Conservation (phyloP, 2,797 vertebrate genomes). For the Benthosema pterotum region DNA sequence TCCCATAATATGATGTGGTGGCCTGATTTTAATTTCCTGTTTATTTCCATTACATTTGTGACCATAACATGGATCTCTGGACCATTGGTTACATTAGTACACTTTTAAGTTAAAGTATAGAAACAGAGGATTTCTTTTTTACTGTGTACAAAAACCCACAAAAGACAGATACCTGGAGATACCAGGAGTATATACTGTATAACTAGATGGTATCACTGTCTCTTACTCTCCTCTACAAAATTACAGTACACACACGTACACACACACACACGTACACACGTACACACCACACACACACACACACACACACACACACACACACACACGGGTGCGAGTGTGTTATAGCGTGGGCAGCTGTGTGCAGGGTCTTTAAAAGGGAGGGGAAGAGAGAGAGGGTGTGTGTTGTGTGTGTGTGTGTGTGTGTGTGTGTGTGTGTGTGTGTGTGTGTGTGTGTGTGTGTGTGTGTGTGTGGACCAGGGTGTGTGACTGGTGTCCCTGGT, state of each 20-base stretch:
- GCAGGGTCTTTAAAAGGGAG: conserved; percentile 84
- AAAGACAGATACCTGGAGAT: conserved; percentile 11
- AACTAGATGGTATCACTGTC: conserved; percentile 54
- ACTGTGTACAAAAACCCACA: neutral
- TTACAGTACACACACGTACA: conserved; percentile 46
- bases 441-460: too few relatives aligned
- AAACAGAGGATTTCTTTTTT: neutral
- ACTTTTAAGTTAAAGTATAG: too few relatives aligned
- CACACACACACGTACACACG: conserved; percentile 37
- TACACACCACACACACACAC: conserved; percentile 55
- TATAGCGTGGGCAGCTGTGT: conserved; percentile 79
- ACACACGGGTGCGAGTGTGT: conserved; percentile 64
- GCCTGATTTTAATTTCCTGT: too few relatives aligned
- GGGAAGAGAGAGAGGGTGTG: too few relatives aligned
- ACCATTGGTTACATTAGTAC: too few relatives aligned
- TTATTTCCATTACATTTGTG: too few relatives aligned
- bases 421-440: conserved; percentile 20
- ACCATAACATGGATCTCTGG: too few relatives aligned
- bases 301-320: conserved; percentile 47
- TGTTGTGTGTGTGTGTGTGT: conserved; percentile 56
- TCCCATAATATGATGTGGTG: too few relatives aligned
- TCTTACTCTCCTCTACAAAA: conserved; percentile 36
- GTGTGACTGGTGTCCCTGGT: conserved; percentile 86
- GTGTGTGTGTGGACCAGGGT: conserved; percentile 77
- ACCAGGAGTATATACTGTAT: conserved; percentile 33